These are phyloP conservation scores for Vespertilio murinus DNA, from an alignment of 2,797 vertebrate species.

Conservation along the genomic window DNA sequence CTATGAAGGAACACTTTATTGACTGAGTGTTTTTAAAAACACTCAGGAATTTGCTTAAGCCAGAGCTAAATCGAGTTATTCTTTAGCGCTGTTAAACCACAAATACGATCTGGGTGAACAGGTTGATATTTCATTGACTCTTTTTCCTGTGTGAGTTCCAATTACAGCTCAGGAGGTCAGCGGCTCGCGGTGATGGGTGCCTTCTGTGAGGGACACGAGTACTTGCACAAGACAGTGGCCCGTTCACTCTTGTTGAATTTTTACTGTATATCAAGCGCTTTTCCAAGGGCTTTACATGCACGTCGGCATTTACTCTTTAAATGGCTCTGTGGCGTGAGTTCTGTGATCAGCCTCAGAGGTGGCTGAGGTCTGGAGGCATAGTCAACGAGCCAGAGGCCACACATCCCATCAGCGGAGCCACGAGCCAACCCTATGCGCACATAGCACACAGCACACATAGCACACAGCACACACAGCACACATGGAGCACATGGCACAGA, in stretches of 20 bases:
- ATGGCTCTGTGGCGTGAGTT: not conserved
- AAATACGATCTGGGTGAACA: not conserved
- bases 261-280: not conserved
- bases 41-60: not conserved
- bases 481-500: too few species aligned
- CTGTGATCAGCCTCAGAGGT: too few species aligned
- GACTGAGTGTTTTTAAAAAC: not conserved
- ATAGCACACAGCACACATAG: too few species aligned
- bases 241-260: not conserved
- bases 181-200: fast-evolving
- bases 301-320: not conserved
- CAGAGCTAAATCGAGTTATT: not conserved
- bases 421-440: too few species aligned
- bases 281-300: too few species aligned
- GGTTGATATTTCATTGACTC: not conserved
- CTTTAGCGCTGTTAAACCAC: not conserved
- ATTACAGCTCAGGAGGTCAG: not conserved
- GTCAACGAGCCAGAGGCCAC: not conserved
- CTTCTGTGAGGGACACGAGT: not conserved
- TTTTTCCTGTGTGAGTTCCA: not conserved
- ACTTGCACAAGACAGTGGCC: fast-evolving
- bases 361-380: not conserved
- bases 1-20: not conserved
- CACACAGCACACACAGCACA: too few species aligned
- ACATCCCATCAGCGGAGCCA: too few species aligned